Conservation (phyloP, 2,888 invertebrate genomes). For the Sycophila texana region DNA sequence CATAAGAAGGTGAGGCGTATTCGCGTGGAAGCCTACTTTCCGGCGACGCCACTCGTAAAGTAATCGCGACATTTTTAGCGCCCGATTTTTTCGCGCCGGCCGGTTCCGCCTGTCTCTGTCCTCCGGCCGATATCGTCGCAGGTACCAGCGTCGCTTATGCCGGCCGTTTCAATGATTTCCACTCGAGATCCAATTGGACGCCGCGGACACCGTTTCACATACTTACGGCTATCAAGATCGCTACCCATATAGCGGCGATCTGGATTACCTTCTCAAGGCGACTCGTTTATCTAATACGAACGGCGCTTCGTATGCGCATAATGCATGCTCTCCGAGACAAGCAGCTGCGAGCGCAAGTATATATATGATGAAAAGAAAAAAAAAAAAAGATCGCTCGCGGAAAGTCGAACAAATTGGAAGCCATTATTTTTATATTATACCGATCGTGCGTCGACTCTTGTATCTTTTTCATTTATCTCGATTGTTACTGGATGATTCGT, state of each 20-base stretch:
- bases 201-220: slow-evolving; percentile 6
- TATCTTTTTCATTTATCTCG: no score
- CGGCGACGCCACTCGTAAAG: not conserved
- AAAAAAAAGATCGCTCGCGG: slow-evolving; percentile 9
- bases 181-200: slow-evolving; percentile 8
- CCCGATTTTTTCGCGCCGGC: not conserved
- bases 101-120: not conserved
- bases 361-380: no score
- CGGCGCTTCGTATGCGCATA: slow-evolving; percentile 29
- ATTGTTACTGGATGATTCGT: no score
- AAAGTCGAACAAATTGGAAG: slow-evolving; percentile 29
- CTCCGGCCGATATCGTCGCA: not conserved
- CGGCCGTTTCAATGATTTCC: slow-evolving; percentile 7
- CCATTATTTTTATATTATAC: not conserved
- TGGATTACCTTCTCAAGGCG: slow-evolving; percentile 61
- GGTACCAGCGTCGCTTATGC: slow-evolving; percentile 34
- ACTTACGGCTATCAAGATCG: slow-evolving; percentile 37
- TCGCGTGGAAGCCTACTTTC: no score
- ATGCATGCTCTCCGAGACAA: not conserved
- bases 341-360: not conserved
- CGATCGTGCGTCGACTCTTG: no score
- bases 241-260: slow-evolving; percentile 45
- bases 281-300: slow-evolving; percentile 42
- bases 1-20: no score
- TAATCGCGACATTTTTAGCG: not conserved